Conservation (phyloP, 1,140 invertebrate species). For the Nephotettix cincticeps region DNA sequence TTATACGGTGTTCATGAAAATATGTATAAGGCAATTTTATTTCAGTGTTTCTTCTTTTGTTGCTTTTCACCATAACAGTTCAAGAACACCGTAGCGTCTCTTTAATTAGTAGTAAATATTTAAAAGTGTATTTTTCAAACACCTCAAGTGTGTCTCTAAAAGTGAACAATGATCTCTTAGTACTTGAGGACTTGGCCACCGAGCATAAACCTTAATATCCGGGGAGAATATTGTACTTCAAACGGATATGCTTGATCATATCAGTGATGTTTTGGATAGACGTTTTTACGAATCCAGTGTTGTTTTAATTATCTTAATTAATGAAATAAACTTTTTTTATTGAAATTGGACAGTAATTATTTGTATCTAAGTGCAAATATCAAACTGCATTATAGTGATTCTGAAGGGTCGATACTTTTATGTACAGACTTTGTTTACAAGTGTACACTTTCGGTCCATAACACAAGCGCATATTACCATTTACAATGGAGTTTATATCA, state of each 20-base stretch:
- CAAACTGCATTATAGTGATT: not conserved
- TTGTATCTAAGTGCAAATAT: not conserved
- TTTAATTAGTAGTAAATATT: not conserved
- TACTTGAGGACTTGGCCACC: too few relatives aligned
- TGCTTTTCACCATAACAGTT: not conserved
- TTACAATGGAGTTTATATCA: constrained; percentile 24
- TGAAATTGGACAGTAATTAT: not conserved
- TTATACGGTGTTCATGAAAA: constrained; percentile 21
- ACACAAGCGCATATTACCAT: not conserved
- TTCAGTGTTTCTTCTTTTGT: not conserved
- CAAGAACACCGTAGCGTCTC: not conserved
- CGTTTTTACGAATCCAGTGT: constrained; percentile 7
- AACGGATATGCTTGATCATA: not conserved
- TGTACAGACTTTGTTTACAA: not conserved
- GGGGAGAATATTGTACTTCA: not conserved
- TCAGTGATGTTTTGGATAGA: constrained; percentile 1
- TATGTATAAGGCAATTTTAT: not conserved
- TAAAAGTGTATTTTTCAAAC: not conserved
- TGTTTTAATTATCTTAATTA: not conserved
- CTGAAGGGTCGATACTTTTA: not conserved
- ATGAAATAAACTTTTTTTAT: not conserved
- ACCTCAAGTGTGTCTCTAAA: not conserved
- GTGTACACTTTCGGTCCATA: not conserved
- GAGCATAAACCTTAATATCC: too few relatives aligned
- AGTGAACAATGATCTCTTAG: too few relatives aligned